phyloP scores from a whole-genome alignment of 2,797 vertebrate species.

The Oophaga sylvatica region DNA sequence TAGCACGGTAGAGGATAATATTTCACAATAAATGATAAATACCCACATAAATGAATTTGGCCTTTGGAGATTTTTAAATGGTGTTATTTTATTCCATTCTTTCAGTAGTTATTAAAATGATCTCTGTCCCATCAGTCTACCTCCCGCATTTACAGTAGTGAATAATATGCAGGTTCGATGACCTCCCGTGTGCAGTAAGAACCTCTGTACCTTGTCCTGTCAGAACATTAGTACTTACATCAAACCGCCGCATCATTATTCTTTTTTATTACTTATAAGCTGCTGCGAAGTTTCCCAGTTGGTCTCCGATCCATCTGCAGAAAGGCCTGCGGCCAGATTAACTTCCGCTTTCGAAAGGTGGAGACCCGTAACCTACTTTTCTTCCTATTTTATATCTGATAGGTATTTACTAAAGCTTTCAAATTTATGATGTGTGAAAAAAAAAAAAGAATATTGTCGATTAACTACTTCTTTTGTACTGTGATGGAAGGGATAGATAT shows the following conservation, averaged over 20 bases:
- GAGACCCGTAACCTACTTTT: slow-evolving; percentile 40
- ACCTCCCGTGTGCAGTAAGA: slow-evolving; percentile 19
- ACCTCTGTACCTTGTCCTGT: slow-evolving; percentile 31
- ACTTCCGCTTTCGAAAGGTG: slow-evolving; percentile 18
- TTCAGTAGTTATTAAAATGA: slow-evolving; percentile 22
- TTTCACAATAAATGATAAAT: neutral
- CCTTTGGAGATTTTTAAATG: slow-evolving; percentile 19
- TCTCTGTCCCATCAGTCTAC: slow-evolving; percentile 18
- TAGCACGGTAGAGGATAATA: slow-evolving; percentile 3
- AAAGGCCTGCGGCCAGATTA: slow-evolving; percentile 44
- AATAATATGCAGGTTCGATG: slow-evolving; percentile 34
- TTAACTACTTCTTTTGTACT: neutral
- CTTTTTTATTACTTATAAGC: slow-evolving; percentile 44
- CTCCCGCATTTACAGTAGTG: slow-evolving; percentile 10
- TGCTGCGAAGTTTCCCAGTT: slow-evolving; percentile 18
- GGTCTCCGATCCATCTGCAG: slow-evolving; percentile 24
- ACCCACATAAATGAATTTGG: slow-evolving; percentile 2
- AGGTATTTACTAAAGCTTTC: slow-evolving; percentile 26
- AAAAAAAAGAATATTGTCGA: neutral
- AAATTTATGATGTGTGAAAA: slow-evolving; percentile 25
- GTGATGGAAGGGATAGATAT: neutral
- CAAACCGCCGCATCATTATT: slow-evolving; percentile 40
- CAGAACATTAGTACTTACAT: slow-evolving; percentile 45
- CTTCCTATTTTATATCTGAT: slow-evolving; percentile 28
- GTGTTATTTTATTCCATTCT: slow-evolving; percentile 24